Conservation (phyloP, 2,888 invertebrate species). For the Sminthurinus aureus region DNA sequence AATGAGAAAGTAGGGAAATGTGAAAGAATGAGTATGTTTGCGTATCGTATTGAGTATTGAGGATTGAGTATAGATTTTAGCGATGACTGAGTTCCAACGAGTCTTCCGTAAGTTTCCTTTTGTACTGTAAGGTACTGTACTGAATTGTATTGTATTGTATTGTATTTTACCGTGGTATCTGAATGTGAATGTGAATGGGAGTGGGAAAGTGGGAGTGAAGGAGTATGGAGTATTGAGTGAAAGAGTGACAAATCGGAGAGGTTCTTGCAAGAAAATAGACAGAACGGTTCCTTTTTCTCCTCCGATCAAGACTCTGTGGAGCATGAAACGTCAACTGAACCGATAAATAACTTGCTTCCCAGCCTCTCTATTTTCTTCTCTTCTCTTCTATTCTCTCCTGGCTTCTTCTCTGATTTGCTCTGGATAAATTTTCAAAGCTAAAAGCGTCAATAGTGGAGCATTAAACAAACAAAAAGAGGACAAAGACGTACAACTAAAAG, state of each 20-base stretch:
- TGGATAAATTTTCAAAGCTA: slow-evolving; percentile 33
- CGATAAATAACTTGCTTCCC: slow-evolving; percentile 32
- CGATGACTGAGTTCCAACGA: background rate
- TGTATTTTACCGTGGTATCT: background rate
- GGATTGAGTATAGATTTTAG: background rate
- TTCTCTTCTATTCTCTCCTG: no score
- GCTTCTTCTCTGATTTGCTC: slow-evolving; percentile 22
- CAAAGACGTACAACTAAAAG: background rate
- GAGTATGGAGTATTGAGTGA: no score
- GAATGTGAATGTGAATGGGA: background rate
- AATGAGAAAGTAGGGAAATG: background rate
- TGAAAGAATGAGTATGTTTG: background rate
- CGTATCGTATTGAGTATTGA: background rate
- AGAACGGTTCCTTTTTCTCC: slow-evolving; percentile 3
- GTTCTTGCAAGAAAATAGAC: background rate
- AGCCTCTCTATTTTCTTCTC: no score
- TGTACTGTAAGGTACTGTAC: no score
- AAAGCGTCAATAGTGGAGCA: slow-evolving; percentile 37
- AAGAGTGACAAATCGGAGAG: slow-evolving; percentile 30
- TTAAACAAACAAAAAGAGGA: slow-evolving; percentile 33
- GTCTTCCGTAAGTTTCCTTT: no score
- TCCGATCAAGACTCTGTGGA: slow-evolving; percentile 23
- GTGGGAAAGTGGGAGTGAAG: background rate
- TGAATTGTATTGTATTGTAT: no score
- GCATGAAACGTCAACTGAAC: slow-evolving; percentile 40